A percentile compares a stretch with the other conserved stretches of the same genome.
Conservation (phyloP, 1,140 invertebrate genomes). For the Charaxes varanes region DNA sequence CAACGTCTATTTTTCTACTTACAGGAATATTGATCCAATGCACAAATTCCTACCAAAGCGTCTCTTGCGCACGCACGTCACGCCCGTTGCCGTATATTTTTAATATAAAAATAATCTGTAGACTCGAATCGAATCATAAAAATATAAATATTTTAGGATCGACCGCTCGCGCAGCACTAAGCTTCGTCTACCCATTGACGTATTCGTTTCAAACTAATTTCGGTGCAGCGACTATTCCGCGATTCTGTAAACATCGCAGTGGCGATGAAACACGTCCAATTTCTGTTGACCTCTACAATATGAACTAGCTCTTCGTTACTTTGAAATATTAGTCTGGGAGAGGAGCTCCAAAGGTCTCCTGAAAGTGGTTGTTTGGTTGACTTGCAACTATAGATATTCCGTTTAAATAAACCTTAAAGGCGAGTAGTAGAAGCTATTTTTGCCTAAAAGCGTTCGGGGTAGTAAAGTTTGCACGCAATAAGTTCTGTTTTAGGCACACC, state of each 20-base stretch:
- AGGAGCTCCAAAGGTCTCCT: conserved; percentile 30
- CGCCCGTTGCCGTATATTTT: conserved; percentile 55
- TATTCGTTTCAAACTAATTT: conserved; percentile 70
- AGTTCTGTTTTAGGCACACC: conserved; percentile 66
- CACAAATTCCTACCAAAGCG: conserved; percentile 37
- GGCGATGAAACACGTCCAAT: conserved; percentile 39
- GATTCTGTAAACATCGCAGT: conserved; percentile 67
- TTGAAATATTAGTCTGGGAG: conserved; percentile 15
- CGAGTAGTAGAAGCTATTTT: conserved; percentile 22
- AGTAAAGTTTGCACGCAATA: conserved; percentile 52
- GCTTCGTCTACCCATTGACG: conserved; percentile 65
- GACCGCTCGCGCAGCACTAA: conserved; percentile 51
- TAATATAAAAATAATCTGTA: conserved; percentile 67
- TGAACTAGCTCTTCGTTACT: conserved; percentile 19
- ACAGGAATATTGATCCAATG: conserved; percentile 31
- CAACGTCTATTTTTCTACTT: conserved; percentile 35
- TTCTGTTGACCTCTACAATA: conserved; percentile 29
- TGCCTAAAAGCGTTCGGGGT: neutral
- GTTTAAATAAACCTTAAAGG: conserved; percentile 14
- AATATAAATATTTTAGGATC: conserved; percentile 68
- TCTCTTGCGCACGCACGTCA: conserved; percentile 50
- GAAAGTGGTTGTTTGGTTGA: conserved; percentile 33
- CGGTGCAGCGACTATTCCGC: conserved; percentile 69
- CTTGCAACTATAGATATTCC: conserved; percentile 28
- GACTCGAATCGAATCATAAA: conserved; percentile 64